Evolutionary conservation across 2,113 vertebrate genomes (phyloP).

Genomic region (Dipodomys stephensi): DNA sequence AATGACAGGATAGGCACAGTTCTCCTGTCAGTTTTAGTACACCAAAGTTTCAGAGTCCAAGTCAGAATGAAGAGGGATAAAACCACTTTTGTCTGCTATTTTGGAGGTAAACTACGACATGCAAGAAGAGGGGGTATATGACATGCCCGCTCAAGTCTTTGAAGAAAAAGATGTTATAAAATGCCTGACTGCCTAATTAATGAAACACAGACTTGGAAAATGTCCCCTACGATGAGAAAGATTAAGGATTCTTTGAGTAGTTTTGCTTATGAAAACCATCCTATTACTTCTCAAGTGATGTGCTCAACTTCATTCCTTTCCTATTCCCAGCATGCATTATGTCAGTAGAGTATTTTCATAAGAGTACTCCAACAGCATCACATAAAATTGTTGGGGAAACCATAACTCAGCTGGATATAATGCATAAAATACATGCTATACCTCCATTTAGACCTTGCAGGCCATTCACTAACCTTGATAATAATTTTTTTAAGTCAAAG

Average conservation of each 20-base stretch:
- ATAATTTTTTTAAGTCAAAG: background rate
- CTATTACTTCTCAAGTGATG: background rate
- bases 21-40: conserved; percentile 71
- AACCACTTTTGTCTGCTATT: conserved; percentile 69
- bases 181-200: conserved; percentile 55
- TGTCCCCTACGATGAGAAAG: background rate
- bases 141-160: conserved; percentile 32
- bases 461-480: background rate
- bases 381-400: background rate
- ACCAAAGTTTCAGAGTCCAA: conserved; percentile 73
- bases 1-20: conserved; percentile 39
- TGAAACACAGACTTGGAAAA: conserved; percentile 26
- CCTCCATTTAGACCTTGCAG: background rate
- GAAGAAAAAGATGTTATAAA: conserved; percentile 57
- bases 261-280: background rate
- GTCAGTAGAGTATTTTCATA: background rate
- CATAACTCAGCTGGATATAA: background rate
- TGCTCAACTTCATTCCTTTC: background rate
- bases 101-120: conserved; percentile 59
- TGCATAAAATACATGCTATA: background rate
- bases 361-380: background rate
- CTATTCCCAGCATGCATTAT: background rate
- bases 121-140: conserved; percentile 7
- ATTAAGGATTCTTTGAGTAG: background rate
- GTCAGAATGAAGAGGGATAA: background rate